Conservation (phyloP, 2,797 vertebrate genomes). For the Sebastes variabilis region DNA sequence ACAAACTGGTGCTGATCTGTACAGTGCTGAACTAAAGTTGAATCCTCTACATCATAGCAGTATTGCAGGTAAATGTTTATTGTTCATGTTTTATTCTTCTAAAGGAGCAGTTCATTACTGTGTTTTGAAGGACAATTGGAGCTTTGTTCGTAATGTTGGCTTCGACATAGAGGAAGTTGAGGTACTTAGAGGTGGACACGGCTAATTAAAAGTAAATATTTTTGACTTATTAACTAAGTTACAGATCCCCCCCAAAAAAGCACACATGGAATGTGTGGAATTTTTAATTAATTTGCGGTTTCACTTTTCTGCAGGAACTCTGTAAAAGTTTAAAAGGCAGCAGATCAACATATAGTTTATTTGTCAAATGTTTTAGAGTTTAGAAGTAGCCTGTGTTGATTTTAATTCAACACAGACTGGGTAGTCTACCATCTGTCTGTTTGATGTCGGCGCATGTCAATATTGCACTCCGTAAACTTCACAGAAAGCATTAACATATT, state of each 20-base stretch:
- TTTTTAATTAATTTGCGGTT: conserved; percentile 24
- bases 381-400: not conserved
- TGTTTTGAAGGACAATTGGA: not conserved
- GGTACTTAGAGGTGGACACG: conserved; percentile 15
- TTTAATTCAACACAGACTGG: not conserved
- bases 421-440: conserved; percentile 36
- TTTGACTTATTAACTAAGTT: not conserved
- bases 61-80: not conserved
- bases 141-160: not conserved
- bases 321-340: not conserved
- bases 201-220: conserved; percentile 58
- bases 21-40: not conserved
- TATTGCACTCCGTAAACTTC: conserved; percentile 22
- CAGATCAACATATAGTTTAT: not conserved
- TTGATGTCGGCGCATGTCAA: conserved; percentile 13
- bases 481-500: conserved; percentile 47
- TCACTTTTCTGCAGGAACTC: not conserved
- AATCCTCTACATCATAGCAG: not conserved
- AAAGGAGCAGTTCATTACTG: not conserved
- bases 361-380: conserved; percentile 13
- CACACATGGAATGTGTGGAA: conserved; percentile 28
- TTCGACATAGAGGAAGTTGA: not conserved
- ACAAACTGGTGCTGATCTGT: not conserved
- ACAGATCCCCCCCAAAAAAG: not conserved
- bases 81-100: not conserved